Conservation (phyloP, 2,113 vertebrate genomes). For the Myocastor coypus region DNA sequence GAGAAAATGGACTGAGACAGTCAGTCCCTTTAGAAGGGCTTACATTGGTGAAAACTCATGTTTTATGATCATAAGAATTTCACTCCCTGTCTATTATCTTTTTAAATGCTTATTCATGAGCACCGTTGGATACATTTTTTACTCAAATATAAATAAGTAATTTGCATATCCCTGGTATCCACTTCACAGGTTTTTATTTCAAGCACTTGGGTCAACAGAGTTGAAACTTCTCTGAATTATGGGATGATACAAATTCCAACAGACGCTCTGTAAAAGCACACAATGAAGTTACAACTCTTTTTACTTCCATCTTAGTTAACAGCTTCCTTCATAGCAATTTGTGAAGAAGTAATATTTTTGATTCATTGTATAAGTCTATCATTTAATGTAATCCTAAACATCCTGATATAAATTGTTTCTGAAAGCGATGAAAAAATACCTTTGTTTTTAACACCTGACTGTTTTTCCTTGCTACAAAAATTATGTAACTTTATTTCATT, state of each 20-base stretch:
- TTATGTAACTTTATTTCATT: neutral
- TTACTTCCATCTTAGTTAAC: neutral
- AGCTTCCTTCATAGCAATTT: neutral
- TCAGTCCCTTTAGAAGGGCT: neutral
- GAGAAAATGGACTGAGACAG: neutral
- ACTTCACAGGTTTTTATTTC: neutral
- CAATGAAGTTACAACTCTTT: neutral
- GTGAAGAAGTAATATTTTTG: neutral
- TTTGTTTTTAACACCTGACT: neutral
- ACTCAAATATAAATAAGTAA: neutral
- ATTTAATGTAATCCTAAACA: neutral
- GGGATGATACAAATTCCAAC: neutral
- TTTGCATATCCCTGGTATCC: neutral
- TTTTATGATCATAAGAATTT: neutral
- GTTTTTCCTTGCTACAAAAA: slow-evolving; percentile 8
- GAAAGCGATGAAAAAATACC: neutral
- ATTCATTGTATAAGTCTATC: neutral
- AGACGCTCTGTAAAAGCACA: neutral
- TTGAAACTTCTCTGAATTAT: neutral
- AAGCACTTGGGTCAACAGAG: neutral
- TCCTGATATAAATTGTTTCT: neutral
- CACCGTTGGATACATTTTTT: neutral
- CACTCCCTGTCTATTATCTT: neutral
- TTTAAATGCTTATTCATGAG: neutral
- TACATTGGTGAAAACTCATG: neutral